Evolutionary conservation across 1,140 invertebrate genomes (phyloP), one percentile per base, ranked within the genome.

Genomic region (Mamestra configurata): DNA sequence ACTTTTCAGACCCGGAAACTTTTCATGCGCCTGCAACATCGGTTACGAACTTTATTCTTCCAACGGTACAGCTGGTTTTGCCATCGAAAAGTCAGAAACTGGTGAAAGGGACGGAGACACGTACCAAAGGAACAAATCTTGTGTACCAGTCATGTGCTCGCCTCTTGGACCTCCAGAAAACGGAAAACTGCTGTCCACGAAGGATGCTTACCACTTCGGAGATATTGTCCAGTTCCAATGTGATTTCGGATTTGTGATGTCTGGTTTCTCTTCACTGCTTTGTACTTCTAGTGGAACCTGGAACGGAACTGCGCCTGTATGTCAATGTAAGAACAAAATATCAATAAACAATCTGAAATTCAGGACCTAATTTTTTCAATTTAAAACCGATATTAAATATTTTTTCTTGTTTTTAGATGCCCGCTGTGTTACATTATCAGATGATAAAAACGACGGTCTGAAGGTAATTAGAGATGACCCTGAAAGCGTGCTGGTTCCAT

Each of bases 51-150:
- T 99, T 10, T 99, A 98, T 92, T 96, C 96, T 18, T 92, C 96
- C 40, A 99, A 99, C 90, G 98, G 98, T 22, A 99, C 98, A 1
- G 98, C 98, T 82, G 98, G 98, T n/a, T 99, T 97, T 84, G 88
- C 94, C 27, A 96, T 99, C 82, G 97, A 98, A 86, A 95, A 95
- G 80, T 97, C 96, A 11, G 99, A 99, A 96, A 97, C 96, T 78
- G 99, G 99, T 7, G 95, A 97, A 82, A 95, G 98, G 82, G 98
- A 98, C 89, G 98, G 98, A 4, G 99, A 99, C 93, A 96, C 97
- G 1, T 98, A 98, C 92, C 97, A 98, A 90, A 96, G 98, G 80
- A 99, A 99, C 90, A 99, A 99, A 95, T 99, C 98, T 18, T 99
- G 98, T 93, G 98, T 99, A 40, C 97, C 98, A 0, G 96, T 98